Evolutionary conservation across 2,113 vertebrate genomes (phyloP), one percentile per base, ranked within the genome.

Genomic region (Phalacrocorax brasilianus): DNA sequence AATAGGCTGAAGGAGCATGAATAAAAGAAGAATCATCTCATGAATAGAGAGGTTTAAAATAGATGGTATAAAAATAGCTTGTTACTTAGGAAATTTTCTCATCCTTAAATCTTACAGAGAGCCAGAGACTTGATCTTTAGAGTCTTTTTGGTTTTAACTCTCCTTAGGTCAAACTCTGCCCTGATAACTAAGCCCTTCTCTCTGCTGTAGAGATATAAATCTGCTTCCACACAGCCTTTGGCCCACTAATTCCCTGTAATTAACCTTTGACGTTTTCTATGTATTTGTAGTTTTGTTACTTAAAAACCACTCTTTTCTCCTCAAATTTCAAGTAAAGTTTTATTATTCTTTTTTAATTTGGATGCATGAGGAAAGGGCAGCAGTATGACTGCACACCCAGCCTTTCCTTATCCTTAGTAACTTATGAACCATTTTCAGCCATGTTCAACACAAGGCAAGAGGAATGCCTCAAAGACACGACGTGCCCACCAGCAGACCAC

Each of bases 21-120:
- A 92, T 92, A 95, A 94, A 95, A 91, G 89, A 96, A 93, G 9
- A 58, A 95, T 94, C 89, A 56, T 93, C 84, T 85, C 11, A 12
- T 85, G 74, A 96, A 96, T 59, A 96, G 84, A 91, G 88, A 87
- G 21, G 72, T 94, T 97, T 94, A 96, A 97, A 97, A 96, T 95
- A 96, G 95, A 92, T 82, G n/a, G 71, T 76, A 84, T 79, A 97
- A 97, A 95, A 96, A 96, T 95, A 97, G 85, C 92, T 94, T 87
- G 91, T 93, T 97, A 93, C 94, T 95, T 97, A 85, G 92, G 92
- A 93, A 96, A 94, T 93, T 75, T 95, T 96, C 79, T 75, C 82
- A 91, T 95, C 93, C 59, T 93, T 91, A 87, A 82, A 68, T 68
- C 62, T 94, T 89, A 83, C 35, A 88, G 63, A 91, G 72, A 95